phyloP scores from a whole-genome alignment of 2,888 invertebrate species.

The Aleiodes leptofemur region DNA sequence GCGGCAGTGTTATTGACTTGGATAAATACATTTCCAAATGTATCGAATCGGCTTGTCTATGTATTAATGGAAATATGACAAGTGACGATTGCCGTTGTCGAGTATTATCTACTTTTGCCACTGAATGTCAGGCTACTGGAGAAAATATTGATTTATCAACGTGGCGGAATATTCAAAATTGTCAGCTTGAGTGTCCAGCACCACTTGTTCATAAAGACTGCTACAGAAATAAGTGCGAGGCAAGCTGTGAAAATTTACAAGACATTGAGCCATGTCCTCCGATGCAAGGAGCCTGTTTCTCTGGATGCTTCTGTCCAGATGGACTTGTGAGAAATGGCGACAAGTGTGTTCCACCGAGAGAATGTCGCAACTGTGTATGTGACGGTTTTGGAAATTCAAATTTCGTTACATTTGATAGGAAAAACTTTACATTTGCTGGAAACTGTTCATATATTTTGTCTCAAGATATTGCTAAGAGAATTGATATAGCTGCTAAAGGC shows the following conservation, averaged over 20 bases:
- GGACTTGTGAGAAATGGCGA: conserved; percentile 83
- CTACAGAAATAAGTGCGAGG: conserved; percentile 83
- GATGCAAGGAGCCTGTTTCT: conserved; percentile 83
- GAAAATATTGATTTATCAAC: conserved; percentile 80
- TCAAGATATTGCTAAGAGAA: conserved; percentile 75
- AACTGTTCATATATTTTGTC: conserved; percentile 85
- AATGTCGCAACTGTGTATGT: conserved; percentile 86
- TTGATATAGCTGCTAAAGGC: conserved; percentile 72
- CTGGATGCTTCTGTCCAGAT: conserved; percentile 91
- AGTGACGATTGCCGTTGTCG: conserved; percentile 82
- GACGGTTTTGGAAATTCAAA: conserved; percentile 87
- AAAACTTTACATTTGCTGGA: conserved; percentile 86
- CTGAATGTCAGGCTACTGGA: conserved; percentile 83
- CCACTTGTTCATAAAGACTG: conserved; percentile 90
- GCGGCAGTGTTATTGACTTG: conserved; percentile 80
- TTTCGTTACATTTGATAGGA: conserved; percentile 89
- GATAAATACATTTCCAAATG: conserved; percentile 85
- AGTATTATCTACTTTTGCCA: conserved; percentile 83
- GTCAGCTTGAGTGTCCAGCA: conserved; percentile 83
- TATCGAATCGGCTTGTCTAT: conserved; percentile 85
- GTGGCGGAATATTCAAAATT: conserved; percentile 85
- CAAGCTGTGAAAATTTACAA: conserved; percentile 82
- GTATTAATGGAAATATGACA: conserved; percentile 77
- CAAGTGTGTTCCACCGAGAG: conserved; percentile 82
- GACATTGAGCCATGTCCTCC: conserved; percentile 80